Percentiles rank a stretch among this genome's conserved stretches.
These are phyloP conservation scores for Montipora foliosa DNA, from an alignment of 64 coral and sea anemone genomes.

Conservation along the genomic window DNA sequence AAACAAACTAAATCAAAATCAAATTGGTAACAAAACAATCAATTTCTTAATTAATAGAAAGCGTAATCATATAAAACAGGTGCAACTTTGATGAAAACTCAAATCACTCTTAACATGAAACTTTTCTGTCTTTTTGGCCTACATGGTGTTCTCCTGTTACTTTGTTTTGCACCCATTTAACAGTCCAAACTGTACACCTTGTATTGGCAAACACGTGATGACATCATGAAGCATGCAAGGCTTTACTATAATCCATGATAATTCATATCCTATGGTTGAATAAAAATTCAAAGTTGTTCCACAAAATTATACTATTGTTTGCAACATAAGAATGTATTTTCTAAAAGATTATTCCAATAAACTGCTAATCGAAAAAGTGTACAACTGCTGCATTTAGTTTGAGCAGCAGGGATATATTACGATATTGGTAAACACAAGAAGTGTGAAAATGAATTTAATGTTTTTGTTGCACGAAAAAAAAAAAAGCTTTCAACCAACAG, in stretches of 20 bases:
- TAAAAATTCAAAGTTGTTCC: neutral
- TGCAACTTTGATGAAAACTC: neutral
- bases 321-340: too few species aligned
- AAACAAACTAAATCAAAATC: neutral
- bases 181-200: neutral
- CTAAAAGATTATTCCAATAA: too few species aligned
- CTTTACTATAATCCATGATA: neutral
- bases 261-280: neutral
- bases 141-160: neutral
- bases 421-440: neutral
- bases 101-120: neutral
- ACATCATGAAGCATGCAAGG: neutral
- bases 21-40: neutral
- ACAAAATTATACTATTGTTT: neutral
- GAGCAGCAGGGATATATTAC: neutral
- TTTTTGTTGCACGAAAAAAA: neutral
- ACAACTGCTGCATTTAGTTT: neutral
- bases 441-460: neutral
- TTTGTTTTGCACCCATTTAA: neutral
- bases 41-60: neutral
- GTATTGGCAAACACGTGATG: neutral
- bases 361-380: neutral
- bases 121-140: neutral
- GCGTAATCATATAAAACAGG: neutral
- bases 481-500: too few species aligned